Evolutionary conservation across 2,888 invertebrate species (phyloP).

Genomic region (Cylloceria caligata): DNA sequence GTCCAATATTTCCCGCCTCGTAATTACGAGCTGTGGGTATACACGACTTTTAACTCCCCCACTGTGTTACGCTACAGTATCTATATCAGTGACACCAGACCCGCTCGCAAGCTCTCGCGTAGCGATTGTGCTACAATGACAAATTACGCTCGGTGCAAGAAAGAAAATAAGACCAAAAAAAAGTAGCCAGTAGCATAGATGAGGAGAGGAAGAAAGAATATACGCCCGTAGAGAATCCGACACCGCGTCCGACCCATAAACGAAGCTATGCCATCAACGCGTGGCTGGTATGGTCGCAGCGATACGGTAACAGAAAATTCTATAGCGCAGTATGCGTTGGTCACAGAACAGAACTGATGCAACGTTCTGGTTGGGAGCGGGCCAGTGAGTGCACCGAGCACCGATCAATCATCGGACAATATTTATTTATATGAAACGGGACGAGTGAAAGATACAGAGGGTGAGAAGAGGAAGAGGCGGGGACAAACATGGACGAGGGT

Average conservation of each 20-base stretch:
- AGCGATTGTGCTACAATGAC: conserved; percentile 78
- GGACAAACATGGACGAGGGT: conserved; percentile 12
- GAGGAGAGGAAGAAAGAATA: conserved; percentile 51
- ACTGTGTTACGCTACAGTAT: conserved; percentile 16
- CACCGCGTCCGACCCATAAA: conserved; percentile 50
- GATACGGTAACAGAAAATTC: conserved; percentile 24
- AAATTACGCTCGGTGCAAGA: conserved; percentile 75
- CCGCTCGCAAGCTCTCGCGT: conserved; percentile 60
- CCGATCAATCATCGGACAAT: conserved; percentile 81
- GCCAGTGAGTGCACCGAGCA: conserved; percentile 60
- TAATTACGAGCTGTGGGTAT: conserved; percentile 49
- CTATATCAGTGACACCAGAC: conserved; percentile 44
- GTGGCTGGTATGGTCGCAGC: not conserved
- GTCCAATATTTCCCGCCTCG: conserved; percentile 27
- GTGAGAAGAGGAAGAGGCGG: conserved; percentile 40
- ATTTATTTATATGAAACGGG: conserved; percentile 80
- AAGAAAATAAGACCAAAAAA: conserved; percentile 71
- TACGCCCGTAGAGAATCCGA: conserved; percentile 47
- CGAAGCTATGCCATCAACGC: conserved; percentile 54
- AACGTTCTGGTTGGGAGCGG: conserved; percentile 73
- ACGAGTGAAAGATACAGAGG: conserved; percentile 66
- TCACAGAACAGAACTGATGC: conserved; percentile 71
- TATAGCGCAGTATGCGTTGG: conserved; percentile 27
- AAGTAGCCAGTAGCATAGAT: conserved; percentile 22
- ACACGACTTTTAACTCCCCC: conserved; percentile 76